Percentiles rank a stretch among this genome's conserved stretches.
These are phyloP conservation scores for Lophotis ruficrista DNA, from an alignment of 2,113 vertebrate genomes.

Conservation along the genomic window DNA sequence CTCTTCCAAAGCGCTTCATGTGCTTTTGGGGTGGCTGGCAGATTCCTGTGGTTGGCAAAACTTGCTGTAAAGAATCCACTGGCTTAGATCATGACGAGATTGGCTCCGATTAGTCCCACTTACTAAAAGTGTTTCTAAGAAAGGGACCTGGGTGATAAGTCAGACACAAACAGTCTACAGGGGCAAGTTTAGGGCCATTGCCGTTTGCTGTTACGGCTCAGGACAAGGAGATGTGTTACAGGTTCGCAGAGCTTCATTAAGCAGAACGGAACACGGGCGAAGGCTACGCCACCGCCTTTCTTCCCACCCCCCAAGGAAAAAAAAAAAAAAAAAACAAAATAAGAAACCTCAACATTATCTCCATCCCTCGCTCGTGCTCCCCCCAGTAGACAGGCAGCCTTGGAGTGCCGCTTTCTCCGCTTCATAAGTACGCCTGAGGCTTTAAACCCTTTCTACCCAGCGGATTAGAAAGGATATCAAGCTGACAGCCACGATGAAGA, in stretches of 20 bases:
- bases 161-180: not conserved
- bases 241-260: not conserved
- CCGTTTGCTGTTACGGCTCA: not conserved
- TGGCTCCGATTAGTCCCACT: not conserved
- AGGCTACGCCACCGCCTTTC: not conserved
- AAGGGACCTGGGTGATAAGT: not conserved
- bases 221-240: fast-evolving
- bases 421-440: not conserved
- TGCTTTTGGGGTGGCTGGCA: not conserved
- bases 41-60: not conserved
- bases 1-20: not conserved
- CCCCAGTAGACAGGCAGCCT: not conserved
- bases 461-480: not conserved
- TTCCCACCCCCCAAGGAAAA: too few relatives aligned
- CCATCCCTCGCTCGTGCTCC: not conserved
- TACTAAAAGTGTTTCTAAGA: not conserved
- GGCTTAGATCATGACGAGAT: not conserved
- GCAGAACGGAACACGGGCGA: not conserved
- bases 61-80: not conserved
- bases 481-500: not conserved
- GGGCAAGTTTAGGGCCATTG: not conserved
- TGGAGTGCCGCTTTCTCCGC: not conserved
- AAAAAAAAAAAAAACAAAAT: not conserved
- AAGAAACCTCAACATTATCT: not conserved
- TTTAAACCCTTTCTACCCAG: not conserved